Percentiles rank a stretch among this genome's conserved stretches.
Conservation (phyloP, 2,888 invertebrate species). For the Metallyticus violacea region DNA sequence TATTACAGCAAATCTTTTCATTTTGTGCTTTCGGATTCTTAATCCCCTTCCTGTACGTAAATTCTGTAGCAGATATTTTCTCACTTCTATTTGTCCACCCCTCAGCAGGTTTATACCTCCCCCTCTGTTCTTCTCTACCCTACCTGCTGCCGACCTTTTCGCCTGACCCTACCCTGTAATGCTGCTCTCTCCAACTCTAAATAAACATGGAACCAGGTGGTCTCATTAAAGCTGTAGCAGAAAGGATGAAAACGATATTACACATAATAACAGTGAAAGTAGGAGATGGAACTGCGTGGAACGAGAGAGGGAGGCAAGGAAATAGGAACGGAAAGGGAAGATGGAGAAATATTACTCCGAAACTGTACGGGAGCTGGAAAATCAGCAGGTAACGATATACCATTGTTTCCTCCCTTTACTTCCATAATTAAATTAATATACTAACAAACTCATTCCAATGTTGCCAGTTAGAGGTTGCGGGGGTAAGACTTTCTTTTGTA, state of each 20-base stretch:
- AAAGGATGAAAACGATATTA: background rate
- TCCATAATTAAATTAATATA: background rate
- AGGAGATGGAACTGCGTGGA: background rate
- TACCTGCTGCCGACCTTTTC: background rate
- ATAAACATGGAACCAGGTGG: background rate
- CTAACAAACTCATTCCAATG: background rate
- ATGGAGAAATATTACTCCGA: too few species aligned
- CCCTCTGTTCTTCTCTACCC: too few species aligned
- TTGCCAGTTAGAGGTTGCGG: background rate
- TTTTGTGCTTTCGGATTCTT: background rate
- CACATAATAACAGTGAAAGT: background rate
- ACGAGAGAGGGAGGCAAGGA: background rate
- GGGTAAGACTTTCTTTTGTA: background rate
- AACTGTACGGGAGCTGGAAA: background rate
- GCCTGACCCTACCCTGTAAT: too few species aligned
- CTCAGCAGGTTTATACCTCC: too few species aligned
- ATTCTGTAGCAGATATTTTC: background rate
- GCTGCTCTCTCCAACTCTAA: background rate
- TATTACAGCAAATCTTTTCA: background rate
- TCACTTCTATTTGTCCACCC: background rate
- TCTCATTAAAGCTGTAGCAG: slow-evolving; percentile 1
- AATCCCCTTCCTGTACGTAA: too few species aligned
- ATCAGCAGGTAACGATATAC: background rate
- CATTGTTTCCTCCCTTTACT: too few species aligned
- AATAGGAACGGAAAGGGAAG: background rate